phyloP scores from a whole-genome alignment of 1,140 invertebrate species.

The Zaprionus davidi region DNA sequence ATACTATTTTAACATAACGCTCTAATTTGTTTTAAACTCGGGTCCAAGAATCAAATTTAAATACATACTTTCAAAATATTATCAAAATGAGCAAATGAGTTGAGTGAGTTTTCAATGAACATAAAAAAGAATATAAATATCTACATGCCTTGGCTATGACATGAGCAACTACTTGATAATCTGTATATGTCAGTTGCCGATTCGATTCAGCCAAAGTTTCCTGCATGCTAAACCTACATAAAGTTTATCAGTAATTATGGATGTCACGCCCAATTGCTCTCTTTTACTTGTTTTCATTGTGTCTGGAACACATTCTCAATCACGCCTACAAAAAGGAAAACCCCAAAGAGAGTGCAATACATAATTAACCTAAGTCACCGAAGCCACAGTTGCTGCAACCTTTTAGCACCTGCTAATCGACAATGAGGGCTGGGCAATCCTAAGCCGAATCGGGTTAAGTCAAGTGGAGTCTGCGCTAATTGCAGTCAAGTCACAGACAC shows the following conservation, averaged over 20 bases:
- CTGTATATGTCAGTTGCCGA: too few relatives aligned
- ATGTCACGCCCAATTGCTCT: too few relatives aligned
- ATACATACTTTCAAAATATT: neutral
- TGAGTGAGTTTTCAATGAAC: conserved; percentile 82
- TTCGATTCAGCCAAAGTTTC: too few relatives aligned
- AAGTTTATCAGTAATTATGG: too few relatives aligned
- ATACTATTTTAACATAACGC: conserved; percentile 21
- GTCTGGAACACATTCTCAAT: too few relatives aligned
- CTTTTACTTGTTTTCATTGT: too few relatives aligned
- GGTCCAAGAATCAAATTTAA: conserved; percentile 24
- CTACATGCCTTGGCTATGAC: neutral
- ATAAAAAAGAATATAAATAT: neutral
- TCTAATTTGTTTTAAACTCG: conserved; percentile 2
- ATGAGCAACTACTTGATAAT: too few relatives aligned
- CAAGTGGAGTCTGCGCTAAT: conserved; percentile 57
- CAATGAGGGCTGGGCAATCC: neutral
- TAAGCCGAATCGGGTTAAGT: conserved; percentile 34
- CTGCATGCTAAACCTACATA: too few relatives aligned
- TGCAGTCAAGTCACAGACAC: conserved; percentile 56
- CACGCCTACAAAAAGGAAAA: too few relatives aligned
- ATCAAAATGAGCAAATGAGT: conserved; percentile 58
- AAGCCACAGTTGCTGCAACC: neutral
- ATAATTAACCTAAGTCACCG: neutral
- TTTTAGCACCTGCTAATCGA: conserved; percentile 31
- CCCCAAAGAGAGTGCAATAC: neutral